Conservation (phyloP, 2,797 vertebrate species). For the Sarcophilus harrisii region DNA sequence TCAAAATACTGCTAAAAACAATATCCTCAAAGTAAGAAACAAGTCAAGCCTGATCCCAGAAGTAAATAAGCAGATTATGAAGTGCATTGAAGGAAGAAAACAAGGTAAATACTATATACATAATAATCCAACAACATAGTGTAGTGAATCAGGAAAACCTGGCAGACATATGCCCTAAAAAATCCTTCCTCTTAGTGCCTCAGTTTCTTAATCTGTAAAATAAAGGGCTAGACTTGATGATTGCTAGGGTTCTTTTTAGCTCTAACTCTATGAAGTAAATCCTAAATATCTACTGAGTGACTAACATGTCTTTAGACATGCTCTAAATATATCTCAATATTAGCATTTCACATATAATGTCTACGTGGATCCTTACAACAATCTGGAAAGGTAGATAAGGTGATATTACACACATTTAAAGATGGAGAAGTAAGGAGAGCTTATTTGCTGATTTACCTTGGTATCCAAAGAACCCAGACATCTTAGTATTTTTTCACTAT, state of each 20-base stretch:
- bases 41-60: not conserved
- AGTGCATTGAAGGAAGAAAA: too few species aligned
- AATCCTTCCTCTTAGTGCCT: not conserved
- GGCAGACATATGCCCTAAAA: not conserved
- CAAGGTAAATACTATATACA: too few species aligned
- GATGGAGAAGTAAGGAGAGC: conserved; percentile 11
- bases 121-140: not conserved
- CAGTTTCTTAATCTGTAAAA: not conserved
- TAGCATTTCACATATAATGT: not conserved
- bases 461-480: not conserved
- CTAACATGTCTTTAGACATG: not conserved
- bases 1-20: conserved; percentile 41
- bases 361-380: conserved; percentile 38
- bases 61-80: too few species aligned
- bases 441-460: not conserved
- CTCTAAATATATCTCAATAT: not conserved
- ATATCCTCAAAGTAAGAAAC: not conserved
- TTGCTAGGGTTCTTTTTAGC: not conserved
- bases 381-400: conserved; percentile 26
- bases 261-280: not conserved
- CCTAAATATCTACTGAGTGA: not conserved
- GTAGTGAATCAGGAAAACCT: not conserved
- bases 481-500: not conserved
- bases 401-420: not conserved
- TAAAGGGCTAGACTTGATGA: not conserved